Percentiles rank a stretch among this genome's conserved stretches.
Evolutionary conservation across 2,797 vertebrate species (phyloP).

Genomic region (Taeniopygia guttata): DNA sequence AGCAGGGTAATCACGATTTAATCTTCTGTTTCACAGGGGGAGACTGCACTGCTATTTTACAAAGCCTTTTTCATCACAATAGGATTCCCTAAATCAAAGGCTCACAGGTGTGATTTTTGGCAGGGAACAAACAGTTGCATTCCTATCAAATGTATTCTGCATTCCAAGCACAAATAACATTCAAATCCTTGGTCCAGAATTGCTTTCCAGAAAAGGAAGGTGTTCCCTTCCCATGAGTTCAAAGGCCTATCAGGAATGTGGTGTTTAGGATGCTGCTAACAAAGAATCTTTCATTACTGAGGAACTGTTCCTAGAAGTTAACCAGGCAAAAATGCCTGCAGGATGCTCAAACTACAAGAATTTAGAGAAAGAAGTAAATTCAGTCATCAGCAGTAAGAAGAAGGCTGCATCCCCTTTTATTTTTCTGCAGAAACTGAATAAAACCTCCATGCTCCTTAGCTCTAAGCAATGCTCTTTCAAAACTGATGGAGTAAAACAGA

Average conservation of each 20-base stretch:
- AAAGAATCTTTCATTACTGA: not conserved
- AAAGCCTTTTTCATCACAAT: slow-evolving; percentile 36
- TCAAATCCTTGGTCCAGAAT: not conserved
- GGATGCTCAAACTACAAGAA: not conserved
- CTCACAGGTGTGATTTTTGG: slow-evolving; percentile 51
- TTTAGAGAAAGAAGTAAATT: not conserved
- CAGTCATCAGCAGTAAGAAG: not conserved
- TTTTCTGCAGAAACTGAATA: not conserved
- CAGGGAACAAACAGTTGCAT: not conserved
- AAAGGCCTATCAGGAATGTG: not conserved
- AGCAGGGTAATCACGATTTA: slow-evolving; percentile 51
- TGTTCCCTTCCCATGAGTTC: not conserved
- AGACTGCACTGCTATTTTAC: not conserved
- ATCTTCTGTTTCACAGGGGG: slow-evolving; percentile 24
- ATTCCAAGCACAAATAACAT: slow-evolving; percentile 17
- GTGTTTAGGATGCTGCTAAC: not conserved
- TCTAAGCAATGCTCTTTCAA: slow-evolving; percentile 15
- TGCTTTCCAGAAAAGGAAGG: slow-evolving; percentile 7
- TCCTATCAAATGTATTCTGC: not conserved
- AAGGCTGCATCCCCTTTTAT: not conserved
- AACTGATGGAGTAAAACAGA: not conserved
- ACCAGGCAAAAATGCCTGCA: not conserved
- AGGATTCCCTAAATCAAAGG: slow-evolving; percentile 33
- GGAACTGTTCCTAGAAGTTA: not conserved
- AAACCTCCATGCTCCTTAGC: not conserved